Conservation (phyloP, 2,888 invertebrate genomes). For the Rotaria sp. region DNA sequence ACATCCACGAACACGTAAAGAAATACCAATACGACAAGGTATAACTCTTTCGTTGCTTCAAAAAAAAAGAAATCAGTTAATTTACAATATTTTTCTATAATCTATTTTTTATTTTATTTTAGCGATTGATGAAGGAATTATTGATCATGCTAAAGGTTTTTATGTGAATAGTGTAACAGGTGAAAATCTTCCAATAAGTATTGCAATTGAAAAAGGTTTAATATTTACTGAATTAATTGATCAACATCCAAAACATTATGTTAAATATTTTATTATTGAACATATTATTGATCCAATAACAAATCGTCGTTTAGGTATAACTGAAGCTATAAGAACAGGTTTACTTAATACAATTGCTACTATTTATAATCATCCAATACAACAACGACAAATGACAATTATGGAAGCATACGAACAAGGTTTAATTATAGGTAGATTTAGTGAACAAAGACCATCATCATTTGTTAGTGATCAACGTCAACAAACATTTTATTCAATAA, state of each 20-base stretch:
- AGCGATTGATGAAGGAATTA: conserved; percentile 11
- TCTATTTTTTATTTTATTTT: too few species aligned
- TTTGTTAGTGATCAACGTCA: not conserved
- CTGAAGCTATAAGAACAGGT: conserved; percentile 35
- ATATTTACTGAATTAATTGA: conserved; percentile 32
- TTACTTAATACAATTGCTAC: conserved; percentile 24
- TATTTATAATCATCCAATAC: conserved; percentile 12
- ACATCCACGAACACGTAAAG: conserved; percentile 29
- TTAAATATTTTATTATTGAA: not conserved
- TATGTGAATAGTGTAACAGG: conserved; percentile 28
- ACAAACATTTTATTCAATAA: not conserved
- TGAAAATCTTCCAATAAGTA: conserved; percentile 34
- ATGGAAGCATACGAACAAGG: conserved; percentile 31
- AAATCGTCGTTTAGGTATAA: conserved; percentile 22
- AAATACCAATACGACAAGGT: conserved; percentile 30
- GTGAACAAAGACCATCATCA: not conserved
- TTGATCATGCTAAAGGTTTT: conserved; percentile 20
- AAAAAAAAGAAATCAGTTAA: conserved; percentile 24
- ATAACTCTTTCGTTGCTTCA: too few species aligned
- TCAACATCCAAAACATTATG: not conserved
- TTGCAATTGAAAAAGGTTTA: conserved; percentile 32
- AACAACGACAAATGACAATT: not conserved
- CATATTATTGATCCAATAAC: conserved; percentile 13
- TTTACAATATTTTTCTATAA: too few species aligned
- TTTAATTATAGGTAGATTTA: conserved; percentile 30